Conservation (phyloP, 2,888 invertebrate species). For the Phymatocera aterrima region DNA sequence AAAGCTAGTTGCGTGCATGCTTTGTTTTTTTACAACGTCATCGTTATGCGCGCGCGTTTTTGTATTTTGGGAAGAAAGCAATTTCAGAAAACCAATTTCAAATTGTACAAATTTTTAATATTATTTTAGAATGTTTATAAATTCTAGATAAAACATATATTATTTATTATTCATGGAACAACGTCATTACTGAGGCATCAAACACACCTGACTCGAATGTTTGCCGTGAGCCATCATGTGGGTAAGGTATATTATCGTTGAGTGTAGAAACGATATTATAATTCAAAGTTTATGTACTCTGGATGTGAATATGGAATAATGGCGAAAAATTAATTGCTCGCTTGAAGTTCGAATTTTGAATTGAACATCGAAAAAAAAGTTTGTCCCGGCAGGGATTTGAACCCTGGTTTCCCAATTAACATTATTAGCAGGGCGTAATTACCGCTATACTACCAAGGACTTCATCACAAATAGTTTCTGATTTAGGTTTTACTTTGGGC, state of each 20-base stretch:
- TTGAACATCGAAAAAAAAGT: neutral
- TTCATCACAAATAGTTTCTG: too few relatives aligned
- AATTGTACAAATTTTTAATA: neutral
- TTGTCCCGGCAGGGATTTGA: slow-evolving; percentile 23
- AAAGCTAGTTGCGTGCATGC: neutral
- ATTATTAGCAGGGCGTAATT: neutral
- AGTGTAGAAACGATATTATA: too few relatives aligned
- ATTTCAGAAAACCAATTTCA: neutral
- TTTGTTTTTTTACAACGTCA: neutral
- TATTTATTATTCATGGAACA: too few relatives aligned
- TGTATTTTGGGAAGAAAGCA: neutral
- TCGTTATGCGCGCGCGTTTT: slow-evolving; percentile 2
- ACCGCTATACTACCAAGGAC: slow-evolving; percentile 27
- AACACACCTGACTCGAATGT: too few relatives aligned
- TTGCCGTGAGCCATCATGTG: too few relatives aligned
- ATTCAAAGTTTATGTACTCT: neutral
- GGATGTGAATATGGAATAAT: neutral
- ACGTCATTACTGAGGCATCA: too few relatives aligned
- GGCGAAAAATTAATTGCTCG: neutral
- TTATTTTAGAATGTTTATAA: neutral
- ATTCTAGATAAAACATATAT: too few relatives aligned
- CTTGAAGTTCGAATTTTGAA: too few relatives aligned
- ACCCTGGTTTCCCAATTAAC: neutral
- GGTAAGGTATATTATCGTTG: too few relatives aligned
- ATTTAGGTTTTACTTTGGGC: neutral